Base-by-base conservation (phyloP, 2,888 invertebrate species). In the Oligia fasciuncula region DNA sequence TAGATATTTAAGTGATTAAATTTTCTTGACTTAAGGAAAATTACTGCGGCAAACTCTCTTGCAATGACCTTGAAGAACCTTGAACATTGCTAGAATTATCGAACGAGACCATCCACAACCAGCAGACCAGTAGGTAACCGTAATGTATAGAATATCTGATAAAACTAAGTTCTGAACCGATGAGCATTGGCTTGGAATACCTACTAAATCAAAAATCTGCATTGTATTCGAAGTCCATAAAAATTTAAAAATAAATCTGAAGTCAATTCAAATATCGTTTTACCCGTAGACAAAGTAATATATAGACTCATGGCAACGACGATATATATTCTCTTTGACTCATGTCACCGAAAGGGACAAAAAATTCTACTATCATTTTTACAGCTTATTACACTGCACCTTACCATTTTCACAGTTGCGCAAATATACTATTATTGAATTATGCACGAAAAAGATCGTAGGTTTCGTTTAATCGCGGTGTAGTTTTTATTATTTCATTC, bases 181-280 rank as follows among this genome's bases (percentile, higher is more conserved):
- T 49, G 4, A 76, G 6, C 35, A 65, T 65, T 62, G 51, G 60
- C 65, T 73, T 76, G 65, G n/a, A 76, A 66, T 54, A 29, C 1
- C 29, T 29, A 74, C 57, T 3, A 57, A 76, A 73, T 54, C 11
- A 76, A 68, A 49, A 65, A 82, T 57, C 40, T 54, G 57, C 63
- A 60, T 74, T 54, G 8, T 49, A 51, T 73, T 66, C n/a, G 43
- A 74, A 82, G 71, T 77, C 77, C 71, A 71, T 73, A 67, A 57
- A 35, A 23, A 66, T 66, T 73, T 49, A 5, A 66, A 57, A 57
- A 40, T 68, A 40, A 62, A 43, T 13, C 19, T 49, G 54, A 71
- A 43, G 6, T 68, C 49, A 40, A 66, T 71, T 74, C 29, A 57
- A 57, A 60, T 57, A 62, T 77, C 11, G 1, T 73, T 70, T 17